Conservation (phyloP, 2,888 invertebrate species). For the Stenurella melanura region DNA sequence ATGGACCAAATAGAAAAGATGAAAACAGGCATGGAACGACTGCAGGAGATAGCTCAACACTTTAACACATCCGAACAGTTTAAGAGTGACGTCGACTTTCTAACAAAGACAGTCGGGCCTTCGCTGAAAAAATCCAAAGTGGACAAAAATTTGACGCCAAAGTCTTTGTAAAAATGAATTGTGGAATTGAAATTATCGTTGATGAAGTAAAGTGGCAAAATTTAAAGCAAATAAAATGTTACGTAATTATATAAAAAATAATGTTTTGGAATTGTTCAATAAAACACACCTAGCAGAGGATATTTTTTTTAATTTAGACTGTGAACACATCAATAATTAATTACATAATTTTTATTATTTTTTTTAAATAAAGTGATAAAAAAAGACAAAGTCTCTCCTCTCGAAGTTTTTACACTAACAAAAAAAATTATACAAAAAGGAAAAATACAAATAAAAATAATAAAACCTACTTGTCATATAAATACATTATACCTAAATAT, state of each 20-base stretch:
- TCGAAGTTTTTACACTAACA: conserved; percentile 54
- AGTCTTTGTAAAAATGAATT: conserved; percentile 5
- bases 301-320: conserved; percentile 47
- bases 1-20: conserved; percentile 63
- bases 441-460: conserved; percentile 43
- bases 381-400: conserved; percentile 53
- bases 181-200: neutral
- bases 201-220: conserved; percentile 13
- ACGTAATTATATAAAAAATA: neutral
- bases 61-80: conserved; percentile 61
- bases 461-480: conserved; percentile 55
- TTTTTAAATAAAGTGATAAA: conserved; percentile 54
- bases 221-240: neutral
- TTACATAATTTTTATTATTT: conserved; percentile 51
- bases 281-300: conserved; percentile 22
- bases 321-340: conserved; percentile 61
- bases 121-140: conserved; percentile 49
- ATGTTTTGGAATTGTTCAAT: conserved; percentile 9
- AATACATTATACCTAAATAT: conserved; percentile 60
- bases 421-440: conserved; percentile 54
- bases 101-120: conserved; percentile 56
- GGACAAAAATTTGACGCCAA: conserved; percentile 45
- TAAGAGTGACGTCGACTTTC: conserved; percentile 60
- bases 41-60: conserved; percentile 63
- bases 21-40: conserved; percentile 62